Evolutionary conservation across 2,888 invertebrate species (phyloP).

Genomic region (Invenusta paracnida): DNA sequence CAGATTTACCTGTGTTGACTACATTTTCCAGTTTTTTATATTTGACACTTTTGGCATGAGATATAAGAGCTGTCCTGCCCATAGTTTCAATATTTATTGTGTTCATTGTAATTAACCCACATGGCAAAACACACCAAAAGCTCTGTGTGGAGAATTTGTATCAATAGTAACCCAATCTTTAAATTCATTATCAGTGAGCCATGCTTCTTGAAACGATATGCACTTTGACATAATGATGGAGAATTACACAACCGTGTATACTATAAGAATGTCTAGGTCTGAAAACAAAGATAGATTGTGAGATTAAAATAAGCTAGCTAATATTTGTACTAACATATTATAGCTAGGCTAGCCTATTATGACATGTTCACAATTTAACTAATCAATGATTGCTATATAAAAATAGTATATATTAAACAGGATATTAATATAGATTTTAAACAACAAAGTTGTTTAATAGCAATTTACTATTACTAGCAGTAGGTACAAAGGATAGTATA

Average conservation of each 20-base stretch:
- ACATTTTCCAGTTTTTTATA: background rate
- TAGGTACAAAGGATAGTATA: background rate
- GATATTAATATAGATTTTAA: background rate
- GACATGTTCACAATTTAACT: background rate
- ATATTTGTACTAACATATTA: too few relatives aligned
- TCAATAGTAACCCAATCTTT: background rate
- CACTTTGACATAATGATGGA: background rate
- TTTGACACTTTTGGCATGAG: background rate
- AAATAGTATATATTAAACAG: background rate
- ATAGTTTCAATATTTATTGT: background rate
- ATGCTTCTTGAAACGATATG: background rate
- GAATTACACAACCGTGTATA: background rate
- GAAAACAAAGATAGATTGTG: background rate
- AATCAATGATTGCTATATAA: background rate
- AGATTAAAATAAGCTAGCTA: background rate
- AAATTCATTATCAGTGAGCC: background rate
- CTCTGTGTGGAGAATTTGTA: background rate
- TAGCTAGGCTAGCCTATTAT: background rate
- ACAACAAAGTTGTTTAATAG: background rate
- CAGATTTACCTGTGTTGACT: background rate
- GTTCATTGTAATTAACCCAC: too few relatives aligned
- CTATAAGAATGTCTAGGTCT: background rate
- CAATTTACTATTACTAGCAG: background rate
- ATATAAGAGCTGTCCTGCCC: background rate
- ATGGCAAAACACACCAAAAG: background rate